These are phyloP conservation scores for Iselma pallidipennis DNA, from an alignment of 2,888 invertebrate genomes.

Conservation along the genomic window DNA sequence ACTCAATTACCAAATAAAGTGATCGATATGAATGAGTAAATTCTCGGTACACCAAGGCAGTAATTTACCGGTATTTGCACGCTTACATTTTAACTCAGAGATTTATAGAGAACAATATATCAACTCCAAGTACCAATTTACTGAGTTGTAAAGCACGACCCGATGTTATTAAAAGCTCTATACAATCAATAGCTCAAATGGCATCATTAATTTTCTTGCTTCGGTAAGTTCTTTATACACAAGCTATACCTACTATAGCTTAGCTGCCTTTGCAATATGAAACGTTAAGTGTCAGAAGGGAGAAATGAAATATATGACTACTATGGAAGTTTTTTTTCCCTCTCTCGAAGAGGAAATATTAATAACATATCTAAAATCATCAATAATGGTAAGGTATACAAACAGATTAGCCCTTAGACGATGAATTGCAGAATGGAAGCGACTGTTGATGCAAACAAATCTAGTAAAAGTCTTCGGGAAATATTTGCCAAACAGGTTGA, in stretches of 20 bases:
- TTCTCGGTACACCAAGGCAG: conserved; percentile 42
- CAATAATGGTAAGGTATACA: background rate
- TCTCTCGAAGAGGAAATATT: background rate
- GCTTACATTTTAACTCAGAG: conserved; percentile 44
- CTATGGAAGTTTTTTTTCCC: background rate
- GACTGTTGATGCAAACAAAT: background rate
- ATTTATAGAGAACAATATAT: conserved; percentile 46
- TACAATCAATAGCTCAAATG: conserved; percentile 47
- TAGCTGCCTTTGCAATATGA: conserved; percentile 31
- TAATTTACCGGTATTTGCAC: conserved; percentile 46
- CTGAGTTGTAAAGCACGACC: conserved; percentile 47
- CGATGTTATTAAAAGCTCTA: conserved; percentile 46
- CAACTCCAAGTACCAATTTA: conserved; percentile 47
- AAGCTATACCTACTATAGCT: conserved; percentile 18
- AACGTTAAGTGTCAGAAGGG: conserved; percentile 34
- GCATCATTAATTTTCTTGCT: conserved; percentile 45
- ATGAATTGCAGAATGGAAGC: background rate
- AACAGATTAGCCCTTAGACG: background rate
- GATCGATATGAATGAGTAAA: conserved; percentile 43
- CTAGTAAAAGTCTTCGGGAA: background rate
- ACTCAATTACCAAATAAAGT: conserved; percentile 43
- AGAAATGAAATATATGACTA: conserved; percentile 34
- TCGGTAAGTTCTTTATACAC: conserved; percentile 40
- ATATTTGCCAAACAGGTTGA: no score
- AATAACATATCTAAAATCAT: background rate